Conservation (phyloP, 2,888 invertebrate species). For the Apodemia mormo region DNA sequence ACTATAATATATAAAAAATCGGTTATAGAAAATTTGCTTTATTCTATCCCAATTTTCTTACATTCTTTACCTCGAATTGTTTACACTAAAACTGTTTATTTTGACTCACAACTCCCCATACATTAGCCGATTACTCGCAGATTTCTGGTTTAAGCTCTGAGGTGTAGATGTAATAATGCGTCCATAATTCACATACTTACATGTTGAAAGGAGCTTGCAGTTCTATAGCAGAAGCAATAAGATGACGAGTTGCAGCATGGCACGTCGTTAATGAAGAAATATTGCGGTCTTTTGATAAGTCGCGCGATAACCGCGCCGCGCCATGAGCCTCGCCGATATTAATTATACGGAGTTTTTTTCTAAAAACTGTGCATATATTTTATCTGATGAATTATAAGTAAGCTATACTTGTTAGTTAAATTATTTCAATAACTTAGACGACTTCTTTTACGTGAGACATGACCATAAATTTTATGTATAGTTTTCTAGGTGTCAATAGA, state of each 20-base stretch:
- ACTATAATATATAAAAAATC: too few species aligned
- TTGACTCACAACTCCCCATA: constrained; percentile 19
- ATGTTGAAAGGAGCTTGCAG: constrained; percentile 35
- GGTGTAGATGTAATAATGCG: constrained; percentile 38
- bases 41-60: too few species aligned
- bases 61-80: background rate
- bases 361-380: too few species aligned
- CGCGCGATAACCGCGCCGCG: constrained; percentile 59
- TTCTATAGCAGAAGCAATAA: constrained; percentile 51
- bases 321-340: constrained; percentile 55
- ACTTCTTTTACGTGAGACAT: too few species aligned
- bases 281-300: constrained; percentile 70
- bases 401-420: too few species aligned
- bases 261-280: constrained; percentile 77
- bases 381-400: too few species aligned
- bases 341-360: constrained; percentile 50
- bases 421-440: too few species aligned
- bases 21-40: too few species aligned
- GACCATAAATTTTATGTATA: too few species aligned
- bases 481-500: too few species aligned
- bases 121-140: constrained; percentile 19
- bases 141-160: constrained; percentile 28
- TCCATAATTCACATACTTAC: constrained; percentile 42
- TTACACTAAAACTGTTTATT: constrained; percentile 18
- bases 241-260: constrained; percentile 54